Percentiles rank a stretch among this genome's conserved stretches.
Evolutionary conservation across 2,888 invertebrate genomes (phyloP).

Genomic region (Eutolmus rufibarbis): DNA sequence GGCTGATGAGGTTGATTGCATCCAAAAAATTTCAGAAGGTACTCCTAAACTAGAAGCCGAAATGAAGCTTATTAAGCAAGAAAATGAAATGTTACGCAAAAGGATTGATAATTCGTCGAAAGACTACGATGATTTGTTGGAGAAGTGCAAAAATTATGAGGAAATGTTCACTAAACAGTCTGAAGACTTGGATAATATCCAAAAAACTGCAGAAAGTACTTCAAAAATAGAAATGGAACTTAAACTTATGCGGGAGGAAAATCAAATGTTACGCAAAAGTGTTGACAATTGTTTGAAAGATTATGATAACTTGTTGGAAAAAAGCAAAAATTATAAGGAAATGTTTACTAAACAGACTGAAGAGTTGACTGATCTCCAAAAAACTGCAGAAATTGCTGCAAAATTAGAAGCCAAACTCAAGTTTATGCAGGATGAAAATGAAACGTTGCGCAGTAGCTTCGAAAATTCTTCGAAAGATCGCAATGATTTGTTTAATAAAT

Average conservation of each 20-base stretch:
- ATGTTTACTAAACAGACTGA: background rate
- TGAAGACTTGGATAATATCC: background rate
- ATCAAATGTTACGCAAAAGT: background rate
- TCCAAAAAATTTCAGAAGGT: background rate
- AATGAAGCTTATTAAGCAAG: background rate
- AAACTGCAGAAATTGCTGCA: background rate
- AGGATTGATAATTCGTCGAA: background rate
- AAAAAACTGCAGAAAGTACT: background rate
- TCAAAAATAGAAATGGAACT: background rate
- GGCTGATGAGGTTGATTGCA: background rate
- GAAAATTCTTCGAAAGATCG: background rate
- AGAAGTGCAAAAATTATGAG: background rate
- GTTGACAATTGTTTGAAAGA: background rate
- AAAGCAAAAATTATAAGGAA: background rate
- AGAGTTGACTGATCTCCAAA: background rate
- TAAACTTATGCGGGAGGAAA: background rate
- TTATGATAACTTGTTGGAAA: background rate
- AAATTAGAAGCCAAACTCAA: background rate
- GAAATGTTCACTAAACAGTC: background rate
- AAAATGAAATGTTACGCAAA: background rate
- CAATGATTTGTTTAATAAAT: background rate
- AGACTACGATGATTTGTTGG: background rate
- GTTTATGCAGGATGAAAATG: background rate
- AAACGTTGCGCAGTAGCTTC: background rate
- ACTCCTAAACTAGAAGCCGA: background rate